Percentiles rank a stretch among this genome's conserved stretches.
Conservation (phyloP, 2,113 vertebrate genomes). For the Menidia beryllina region DNA sequence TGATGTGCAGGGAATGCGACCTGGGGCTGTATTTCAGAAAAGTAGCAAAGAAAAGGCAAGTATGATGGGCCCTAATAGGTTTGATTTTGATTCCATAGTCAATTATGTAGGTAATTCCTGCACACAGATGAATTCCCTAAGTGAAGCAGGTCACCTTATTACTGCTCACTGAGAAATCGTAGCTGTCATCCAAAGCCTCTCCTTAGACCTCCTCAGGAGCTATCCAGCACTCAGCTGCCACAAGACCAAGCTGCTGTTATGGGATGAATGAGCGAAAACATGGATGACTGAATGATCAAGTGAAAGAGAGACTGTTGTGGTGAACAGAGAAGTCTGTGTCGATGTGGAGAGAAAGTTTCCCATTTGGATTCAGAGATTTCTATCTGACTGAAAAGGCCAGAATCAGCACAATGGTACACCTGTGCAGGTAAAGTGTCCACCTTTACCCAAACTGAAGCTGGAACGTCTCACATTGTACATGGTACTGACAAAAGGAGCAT, state of each 20-base stretch:
- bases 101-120: conserved; percentile 50
- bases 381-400: conserved; percentile 52
- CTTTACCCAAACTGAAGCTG: conserved; percentile 10
- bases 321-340: conserved; percentile 64
- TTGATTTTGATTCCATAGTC: conserved; percentile 53
- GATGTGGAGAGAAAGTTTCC: conserved; percentile 18
- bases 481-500: neutral
- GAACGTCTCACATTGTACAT: conserved; percentile 35
- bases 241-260: conserved; percentile 19
- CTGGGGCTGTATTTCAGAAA: neutral
- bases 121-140: conserved; percentile 53
- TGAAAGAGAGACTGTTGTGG: conserved; percentile 53
- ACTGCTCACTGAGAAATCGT: conserved; percentile 50
- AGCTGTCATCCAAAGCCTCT: conserved; percentile 38
- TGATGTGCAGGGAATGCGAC: conserved; percentile 15
- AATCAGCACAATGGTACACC: conserved; percentile 59
- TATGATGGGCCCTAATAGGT: conserved; percentile 36
- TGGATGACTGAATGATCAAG: conserved; percentile 34
- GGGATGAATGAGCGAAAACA: conserved; percentile 34
- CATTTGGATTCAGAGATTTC: conserved; percentile 47
- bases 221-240: conserved; percentile 18
- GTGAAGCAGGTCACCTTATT: conserved; percentile 52
- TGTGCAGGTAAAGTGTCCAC: conserved; percentile 45
- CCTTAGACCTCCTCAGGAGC: conserved; percentile 6
- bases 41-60: conserved; percentile 40